phyloP scores from a whole-genome alignment of 2,797 vertebrate genomes.

The Threskiornis aethiopicus region DNA sequence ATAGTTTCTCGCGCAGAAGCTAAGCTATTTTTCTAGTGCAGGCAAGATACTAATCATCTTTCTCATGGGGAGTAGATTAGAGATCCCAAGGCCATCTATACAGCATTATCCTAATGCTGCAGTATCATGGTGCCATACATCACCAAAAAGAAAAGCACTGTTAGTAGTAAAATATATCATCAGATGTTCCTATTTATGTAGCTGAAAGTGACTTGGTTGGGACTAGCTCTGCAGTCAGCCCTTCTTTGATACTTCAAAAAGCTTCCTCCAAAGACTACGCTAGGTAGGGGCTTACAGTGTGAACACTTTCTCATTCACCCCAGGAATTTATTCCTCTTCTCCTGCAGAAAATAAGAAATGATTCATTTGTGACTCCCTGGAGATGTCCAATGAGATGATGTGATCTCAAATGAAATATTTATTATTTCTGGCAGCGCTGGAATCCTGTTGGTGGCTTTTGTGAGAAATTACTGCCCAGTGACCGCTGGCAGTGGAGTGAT shows the following conservation, averaged over 20 bases:
- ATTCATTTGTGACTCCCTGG: neutral
- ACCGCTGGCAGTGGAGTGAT: constrained; percentile 98
- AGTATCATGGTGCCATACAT: neutral
- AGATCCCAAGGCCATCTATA: neutral
- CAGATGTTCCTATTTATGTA: neutral
- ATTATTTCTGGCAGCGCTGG: constrained; percentile 84
- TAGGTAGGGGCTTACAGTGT: neutral
- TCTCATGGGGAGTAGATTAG: neutral
- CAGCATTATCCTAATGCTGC: neutral
- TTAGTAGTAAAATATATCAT: neutral
- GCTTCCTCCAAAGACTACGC: neutral
- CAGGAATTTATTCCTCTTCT: neutral
- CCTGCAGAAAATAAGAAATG: neutral
- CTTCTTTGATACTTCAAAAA: neutral
- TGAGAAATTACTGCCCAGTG: constrained; percentile 90
- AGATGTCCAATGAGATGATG: neutral
- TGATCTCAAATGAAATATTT: neutral
- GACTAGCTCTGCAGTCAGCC: neutral
- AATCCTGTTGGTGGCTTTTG: constrained; percentile 96
- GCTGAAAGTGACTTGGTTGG: neutral
- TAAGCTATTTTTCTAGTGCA: neutral
- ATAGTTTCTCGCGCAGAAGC: neutral
- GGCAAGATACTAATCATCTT: neutral
- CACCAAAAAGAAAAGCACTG: neutral
- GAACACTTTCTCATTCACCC: neutral